Conservation (phyloP, 2,113 vertebrate species). For the Gavialis gangeticus region DNA sequence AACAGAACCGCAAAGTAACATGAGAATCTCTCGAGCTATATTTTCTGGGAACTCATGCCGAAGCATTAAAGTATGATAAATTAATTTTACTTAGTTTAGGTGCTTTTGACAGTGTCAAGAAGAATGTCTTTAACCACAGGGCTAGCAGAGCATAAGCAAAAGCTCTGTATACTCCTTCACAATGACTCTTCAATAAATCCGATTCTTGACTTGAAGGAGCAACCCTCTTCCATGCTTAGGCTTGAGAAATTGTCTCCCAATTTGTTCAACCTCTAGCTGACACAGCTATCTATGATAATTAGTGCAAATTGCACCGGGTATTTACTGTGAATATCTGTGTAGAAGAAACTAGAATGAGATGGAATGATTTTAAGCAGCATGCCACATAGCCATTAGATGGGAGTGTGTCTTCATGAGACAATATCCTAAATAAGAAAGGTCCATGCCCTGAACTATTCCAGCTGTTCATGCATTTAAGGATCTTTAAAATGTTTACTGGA, state of each 20-base stretch:
- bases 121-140: background rate
- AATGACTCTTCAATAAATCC: fast-evolving
- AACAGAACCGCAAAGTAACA: background rate
- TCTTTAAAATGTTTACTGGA: background rate
- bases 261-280: background rate
- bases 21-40: no score
- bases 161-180: fast-evolving
- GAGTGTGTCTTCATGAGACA: fast-evolving
- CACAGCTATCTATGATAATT: background rate
- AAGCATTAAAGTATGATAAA: background rate
- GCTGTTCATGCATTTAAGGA: background rate
- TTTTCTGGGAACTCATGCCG: background rate
- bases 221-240: fast-evolving
- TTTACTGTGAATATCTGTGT: background rate
- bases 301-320: background rate
- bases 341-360: background rate
- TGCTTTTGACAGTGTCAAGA: background rate
- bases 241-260: background rate
- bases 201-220: background rate
- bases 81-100: fast-evolving
- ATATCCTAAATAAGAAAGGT: background rate
- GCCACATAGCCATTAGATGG: background rate
- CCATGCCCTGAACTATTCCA: background rate
- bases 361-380: background rate
- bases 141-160: background rate